These are phyloP conservation scores for Epinephelus moara DNA, from an alignment of 2,113 vertebrate species.

Conservation along the genomic window DNA sequence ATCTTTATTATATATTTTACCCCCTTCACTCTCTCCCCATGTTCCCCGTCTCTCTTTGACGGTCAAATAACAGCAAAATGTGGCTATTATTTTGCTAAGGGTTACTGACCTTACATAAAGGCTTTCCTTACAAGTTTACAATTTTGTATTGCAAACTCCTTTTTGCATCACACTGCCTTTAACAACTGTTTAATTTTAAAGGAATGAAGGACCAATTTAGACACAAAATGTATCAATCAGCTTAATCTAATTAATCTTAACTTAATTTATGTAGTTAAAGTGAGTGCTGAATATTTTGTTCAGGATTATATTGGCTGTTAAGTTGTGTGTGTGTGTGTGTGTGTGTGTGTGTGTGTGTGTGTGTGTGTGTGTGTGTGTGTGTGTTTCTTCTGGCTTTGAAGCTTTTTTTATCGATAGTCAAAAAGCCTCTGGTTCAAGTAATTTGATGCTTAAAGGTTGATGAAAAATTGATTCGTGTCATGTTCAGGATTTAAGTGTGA, in stretches of 20 bases:
- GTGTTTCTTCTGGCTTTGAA: conserved; percentile 18
- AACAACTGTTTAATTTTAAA: too few relatives aligned
- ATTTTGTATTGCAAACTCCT: neutral
- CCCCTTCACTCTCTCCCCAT: neutral
- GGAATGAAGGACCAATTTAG: too few relatives aligned
- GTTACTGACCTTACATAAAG: neutral
- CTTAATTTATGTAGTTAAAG: too few relatives aligned
- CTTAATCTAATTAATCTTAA: too few relatives aligned
- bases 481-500: conserved; percentile 53
- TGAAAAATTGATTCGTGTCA: conserved; percentile 68
- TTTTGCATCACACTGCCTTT: neutral
- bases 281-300: conserved; percentile 16
- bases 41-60: neutral
- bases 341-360: too few relatives aligned
- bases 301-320: neutral
- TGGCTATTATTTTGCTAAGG: neutral
- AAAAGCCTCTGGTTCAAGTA: conserved; percentile 64
- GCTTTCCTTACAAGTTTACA: neutral
- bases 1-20: too few relatives aligned
- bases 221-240: too few relatives aligned
- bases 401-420: conserved; percentile 56
- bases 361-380: too few relatives aligned
- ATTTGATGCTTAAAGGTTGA: conserved; percentile 54
- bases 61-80: neutral
- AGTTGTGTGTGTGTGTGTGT: too few relatives aligned